Evolutionary conservation across 2,113 vertebrate genomes (phyloP).

Genomic region (Podilymbus podiceps): DNA sequence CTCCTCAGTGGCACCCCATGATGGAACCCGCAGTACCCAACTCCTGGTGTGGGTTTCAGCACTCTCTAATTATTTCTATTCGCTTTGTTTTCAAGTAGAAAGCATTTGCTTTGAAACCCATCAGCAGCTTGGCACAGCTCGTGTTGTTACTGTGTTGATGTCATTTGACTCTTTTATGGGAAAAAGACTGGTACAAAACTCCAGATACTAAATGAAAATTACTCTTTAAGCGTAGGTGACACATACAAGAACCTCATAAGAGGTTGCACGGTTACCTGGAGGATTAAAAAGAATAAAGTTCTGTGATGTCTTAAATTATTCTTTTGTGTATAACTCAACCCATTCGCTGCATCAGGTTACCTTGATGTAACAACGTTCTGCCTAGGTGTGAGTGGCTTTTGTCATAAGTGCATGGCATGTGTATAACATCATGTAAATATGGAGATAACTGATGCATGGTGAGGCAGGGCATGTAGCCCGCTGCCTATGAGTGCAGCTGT

Average conservation of each 20-base stretch:
- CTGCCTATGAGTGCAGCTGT: background rate
- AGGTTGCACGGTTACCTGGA: background rate
- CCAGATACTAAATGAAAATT: background rate
- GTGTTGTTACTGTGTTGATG: background rate
- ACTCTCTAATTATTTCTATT: background rate
- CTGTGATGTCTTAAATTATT: background rate
- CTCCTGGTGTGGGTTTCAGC: background rate
- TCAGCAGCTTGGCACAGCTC: background rate
- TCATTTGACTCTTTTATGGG: fast-evolving
- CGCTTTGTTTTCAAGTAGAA: background rate
- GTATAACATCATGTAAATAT: background rate
- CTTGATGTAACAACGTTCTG: background rate
- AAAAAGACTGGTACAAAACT: background rate
- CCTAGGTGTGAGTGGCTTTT: background rate
- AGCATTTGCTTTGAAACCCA: background rate
- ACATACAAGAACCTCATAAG: background rate
- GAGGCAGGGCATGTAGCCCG: fast-evolving
- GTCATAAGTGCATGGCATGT: background rate
- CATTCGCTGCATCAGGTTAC: background rate
- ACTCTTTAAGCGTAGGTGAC: fast-evolving
- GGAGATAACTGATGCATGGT: fast-evolving
- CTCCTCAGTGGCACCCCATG: fast-evolving
- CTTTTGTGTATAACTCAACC: background rate
- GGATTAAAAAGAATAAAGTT: background rate
- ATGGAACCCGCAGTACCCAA: fast-evolving